Evolutionary conservation across 2,888 invertebrate species (phyloP).

Genomic region (Penaeus monodon): DNA sequence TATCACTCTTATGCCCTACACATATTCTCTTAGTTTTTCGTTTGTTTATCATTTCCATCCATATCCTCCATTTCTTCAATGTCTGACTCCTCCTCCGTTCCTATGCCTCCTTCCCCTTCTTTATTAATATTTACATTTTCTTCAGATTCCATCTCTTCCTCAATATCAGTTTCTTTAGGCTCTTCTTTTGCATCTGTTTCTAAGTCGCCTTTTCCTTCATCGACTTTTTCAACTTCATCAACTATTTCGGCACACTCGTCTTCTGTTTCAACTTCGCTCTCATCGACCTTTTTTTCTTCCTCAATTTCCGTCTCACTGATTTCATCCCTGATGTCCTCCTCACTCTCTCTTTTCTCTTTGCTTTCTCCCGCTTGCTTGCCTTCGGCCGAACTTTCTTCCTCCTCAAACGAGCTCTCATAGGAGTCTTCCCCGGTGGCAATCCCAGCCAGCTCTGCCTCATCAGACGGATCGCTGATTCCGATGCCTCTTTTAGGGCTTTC

Average conservation of each 20-base stretch:
- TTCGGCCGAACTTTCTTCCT: not conserved
- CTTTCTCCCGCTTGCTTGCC: not conserved
- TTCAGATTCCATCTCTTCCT: not conserved
- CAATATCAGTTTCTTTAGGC: not conserved
- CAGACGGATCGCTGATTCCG: not conserved
- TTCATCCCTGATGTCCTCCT: not conserved
- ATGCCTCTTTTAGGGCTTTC: not conserved
- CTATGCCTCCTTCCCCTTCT: not conserved
- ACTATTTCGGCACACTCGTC: not conserved
- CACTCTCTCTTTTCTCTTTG: not conserved
- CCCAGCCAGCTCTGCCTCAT: not conserved
- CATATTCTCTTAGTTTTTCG: not conserved
- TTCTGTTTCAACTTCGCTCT: not conserved
- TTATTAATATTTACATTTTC: constrained; percentile 7
- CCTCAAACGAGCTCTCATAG: not conserved
- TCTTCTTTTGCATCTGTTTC: not conserved
- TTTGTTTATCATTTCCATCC: too few species aligned
- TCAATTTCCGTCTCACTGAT: not conserved
- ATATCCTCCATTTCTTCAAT: not conserved
- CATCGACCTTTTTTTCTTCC: not conserved
- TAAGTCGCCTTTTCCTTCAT: not conserved
- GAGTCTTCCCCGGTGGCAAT: not conserved
- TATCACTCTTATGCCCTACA: not conserved
- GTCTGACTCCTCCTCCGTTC: not conserved
- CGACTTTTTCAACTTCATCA: not conserved